Evolutionary conservation across 1,140 invertebrate species (phyloP).

Genomic region (Zaprionus davidi): DNA sequence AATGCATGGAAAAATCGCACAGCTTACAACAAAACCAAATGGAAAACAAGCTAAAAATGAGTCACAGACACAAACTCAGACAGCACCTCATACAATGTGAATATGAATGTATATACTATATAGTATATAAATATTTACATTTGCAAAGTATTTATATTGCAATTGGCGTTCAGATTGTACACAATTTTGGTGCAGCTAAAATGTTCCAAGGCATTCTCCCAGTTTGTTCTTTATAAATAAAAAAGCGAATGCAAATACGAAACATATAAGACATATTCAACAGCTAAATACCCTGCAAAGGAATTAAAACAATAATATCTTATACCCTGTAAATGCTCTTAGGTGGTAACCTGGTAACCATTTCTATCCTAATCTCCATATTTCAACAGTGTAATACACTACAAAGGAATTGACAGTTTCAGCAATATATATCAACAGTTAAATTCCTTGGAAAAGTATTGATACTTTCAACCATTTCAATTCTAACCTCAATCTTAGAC

Average conservation of each 20-base stretch:
- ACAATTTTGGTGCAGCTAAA: conserved; percentile 35
- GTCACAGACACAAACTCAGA: conserved; percentile 30
- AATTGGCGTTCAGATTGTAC: conserved; percentile 41
- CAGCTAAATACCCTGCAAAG: not conserved
- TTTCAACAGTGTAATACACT: too few relatives aligned
- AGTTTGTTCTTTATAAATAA: conserved; percentile 45
- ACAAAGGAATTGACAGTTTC: too few relatives aligned
- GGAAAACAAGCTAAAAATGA: conserved; percentile 58
- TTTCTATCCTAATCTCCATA: too few relatives aligned
- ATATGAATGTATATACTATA: conserved; percentile 7
- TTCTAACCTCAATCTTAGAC: too few relatives aligned
- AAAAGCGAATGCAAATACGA: conserved; percentile 36
- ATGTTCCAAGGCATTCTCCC: conserved; percentile 28
- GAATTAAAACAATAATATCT: too few relatives aligned
- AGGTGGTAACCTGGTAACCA: too few relatives aligned
- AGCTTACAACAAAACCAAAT: conserved; percentile 11
- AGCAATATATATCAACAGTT: too few relatives aligned
- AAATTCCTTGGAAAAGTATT: too few relatives aligned
- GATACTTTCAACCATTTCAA: too few relatives aligned
- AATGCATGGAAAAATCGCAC: conserved; percentile 37
- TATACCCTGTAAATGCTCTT: too few relatives aligned
- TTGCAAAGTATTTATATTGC: conserved; percentile 69
- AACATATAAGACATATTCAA: not conserved
- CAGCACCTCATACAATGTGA: conserved; percentile 33
- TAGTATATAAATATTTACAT: conserved; percentile 45